Evolutionary conservation across 2,113 vertebrate species (phyloP).

Genomic region (Anguilla rostrata): DNA sequence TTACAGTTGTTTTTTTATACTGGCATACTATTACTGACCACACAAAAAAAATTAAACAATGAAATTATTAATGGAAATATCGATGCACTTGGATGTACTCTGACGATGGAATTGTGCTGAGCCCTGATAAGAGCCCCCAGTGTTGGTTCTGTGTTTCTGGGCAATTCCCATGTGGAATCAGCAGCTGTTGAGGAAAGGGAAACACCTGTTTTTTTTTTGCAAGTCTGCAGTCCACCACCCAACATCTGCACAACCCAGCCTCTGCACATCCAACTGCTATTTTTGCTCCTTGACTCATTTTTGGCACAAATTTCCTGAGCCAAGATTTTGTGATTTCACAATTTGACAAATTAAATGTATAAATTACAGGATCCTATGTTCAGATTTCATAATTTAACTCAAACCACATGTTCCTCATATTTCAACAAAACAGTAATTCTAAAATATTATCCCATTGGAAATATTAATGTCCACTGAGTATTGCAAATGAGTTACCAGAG

Average conservation of each 20-base stretch:
- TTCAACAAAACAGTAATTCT: not conserved
- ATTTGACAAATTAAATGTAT: not conserved
- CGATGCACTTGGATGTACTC: not conserved
- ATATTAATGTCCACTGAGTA: not conserved
- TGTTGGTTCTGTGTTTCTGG: not conserved
- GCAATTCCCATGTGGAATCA: not conserved
- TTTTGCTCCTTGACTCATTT: not conserved
- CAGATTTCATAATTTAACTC: not conserved
- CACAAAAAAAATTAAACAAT: not conserved
- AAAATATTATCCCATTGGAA: not conserved
- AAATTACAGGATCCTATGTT: not conserved
- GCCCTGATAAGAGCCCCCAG: not conserved
- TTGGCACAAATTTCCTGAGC: not conserved
- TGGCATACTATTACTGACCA: not conserved
- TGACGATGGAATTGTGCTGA: not conserved
- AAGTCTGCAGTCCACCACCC: not conserved
- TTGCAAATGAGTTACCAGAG: not conserved
- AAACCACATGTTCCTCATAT: not conserved
- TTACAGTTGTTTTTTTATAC: not conserved
- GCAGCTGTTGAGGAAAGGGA: conserved; percentile 4
- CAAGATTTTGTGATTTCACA: not conserved
- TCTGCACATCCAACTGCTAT: conserved; percentile 6
- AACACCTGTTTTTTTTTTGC: not conserved
- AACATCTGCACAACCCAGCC: not conserved
- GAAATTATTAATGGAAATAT: conserved; percentile 12